These are phyloP conservation scores for Ericerus pela DNA, from an alignment of 1,140 invertebrate species.

Conservation along the genomic window DNA sequence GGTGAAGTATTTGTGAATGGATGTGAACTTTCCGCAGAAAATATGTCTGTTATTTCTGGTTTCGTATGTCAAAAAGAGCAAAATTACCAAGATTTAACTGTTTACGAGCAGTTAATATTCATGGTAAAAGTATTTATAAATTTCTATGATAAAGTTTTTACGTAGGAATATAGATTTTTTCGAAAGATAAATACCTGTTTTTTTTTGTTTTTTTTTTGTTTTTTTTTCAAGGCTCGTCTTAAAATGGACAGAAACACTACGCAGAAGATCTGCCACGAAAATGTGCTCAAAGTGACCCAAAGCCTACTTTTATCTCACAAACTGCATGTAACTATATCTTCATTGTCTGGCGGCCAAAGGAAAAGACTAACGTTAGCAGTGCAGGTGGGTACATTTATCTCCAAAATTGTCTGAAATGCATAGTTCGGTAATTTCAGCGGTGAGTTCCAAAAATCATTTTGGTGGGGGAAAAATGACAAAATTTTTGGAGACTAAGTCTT, in stretches of 20 bases:
- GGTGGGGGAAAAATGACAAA: too few relatives aligned
- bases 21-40: too few relatives aligned
- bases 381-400: too few relatives aligned
- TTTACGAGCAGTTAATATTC: constrained; percentile 55
- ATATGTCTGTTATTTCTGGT: constrained; percentile 50
- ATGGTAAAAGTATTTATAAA: too few relatives aligned
- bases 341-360: constrained; percentile 68
- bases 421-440: too few relatives aligned
- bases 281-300: constrained; percentile 28
- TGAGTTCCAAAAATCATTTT: too few relatives aligned
- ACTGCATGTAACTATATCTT: constrained; percentile 45
- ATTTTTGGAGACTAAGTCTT: too few relatives aligned
- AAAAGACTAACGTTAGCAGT: constrained; percentile 73
- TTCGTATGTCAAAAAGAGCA: constrained; percentile 58
- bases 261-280: constrained; percentile 23
- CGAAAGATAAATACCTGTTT: not conserved
- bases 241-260: constrained; percentile 14
- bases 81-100: constrained; percentile 47
- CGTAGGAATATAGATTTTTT: not conserved
- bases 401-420: too few relatives aligned
- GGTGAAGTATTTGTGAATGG: too few relatives aligned
- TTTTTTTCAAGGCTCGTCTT: constrained; percentile 14
- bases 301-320: constrained; percentile 53
- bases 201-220: not conserved
- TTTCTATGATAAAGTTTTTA: too few relatives aligned